Conservation (phyloP, 2,888 invertebrate genomes). For the Trimorus sp. region DNA sequence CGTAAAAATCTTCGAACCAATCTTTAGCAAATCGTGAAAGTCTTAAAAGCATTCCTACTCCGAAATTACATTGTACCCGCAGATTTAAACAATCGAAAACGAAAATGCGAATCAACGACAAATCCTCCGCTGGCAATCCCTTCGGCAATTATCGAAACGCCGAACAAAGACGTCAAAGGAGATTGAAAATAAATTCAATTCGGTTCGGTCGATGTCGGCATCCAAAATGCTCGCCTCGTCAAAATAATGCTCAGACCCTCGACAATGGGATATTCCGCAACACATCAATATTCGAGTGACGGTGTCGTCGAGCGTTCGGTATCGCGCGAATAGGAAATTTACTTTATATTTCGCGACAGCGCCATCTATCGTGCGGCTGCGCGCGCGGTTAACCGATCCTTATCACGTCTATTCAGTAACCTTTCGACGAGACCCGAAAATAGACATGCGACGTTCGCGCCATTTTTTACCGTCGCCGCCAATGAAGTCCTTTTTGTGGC, state of each 20-base stretch:
- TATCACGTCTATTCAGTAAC: conserved; percentile 73
- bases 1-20: no score
- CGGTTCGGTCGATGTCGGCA: no score
- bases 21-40: no score
- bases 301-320: conserved; percentile 64
- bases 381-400: conserved; percentile 71
- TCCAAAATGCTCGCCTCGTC: no score
- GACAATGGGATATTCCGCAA: conserved; percentile 74
- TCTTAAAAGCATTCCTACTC: no score
- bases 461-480: conserved; percentile 39
- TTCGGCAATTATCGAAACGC: no score
- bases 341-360: conserved; percentile 75
- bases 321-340: conserved; percentile 73
- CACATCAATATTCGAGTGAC: conserved; percentile 73
- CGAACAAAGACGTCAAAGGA: no score
- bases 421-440: conserved; percentile 71
- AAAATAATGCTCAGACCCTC: neutral
- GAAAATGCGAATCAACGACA: no score
- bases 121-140: no score
- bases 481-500: conserved; percentile 21
- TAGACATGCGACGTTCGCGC: conserved; percentile 69
- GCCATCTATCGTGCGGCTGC: conserved; percentile 68
- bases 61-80: no score
- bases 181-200: no score
- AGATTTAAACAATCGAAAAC: no score